Conservation (phyloP, 2,888 invertebrate species). For the Dryomyza anilis region DNA sequence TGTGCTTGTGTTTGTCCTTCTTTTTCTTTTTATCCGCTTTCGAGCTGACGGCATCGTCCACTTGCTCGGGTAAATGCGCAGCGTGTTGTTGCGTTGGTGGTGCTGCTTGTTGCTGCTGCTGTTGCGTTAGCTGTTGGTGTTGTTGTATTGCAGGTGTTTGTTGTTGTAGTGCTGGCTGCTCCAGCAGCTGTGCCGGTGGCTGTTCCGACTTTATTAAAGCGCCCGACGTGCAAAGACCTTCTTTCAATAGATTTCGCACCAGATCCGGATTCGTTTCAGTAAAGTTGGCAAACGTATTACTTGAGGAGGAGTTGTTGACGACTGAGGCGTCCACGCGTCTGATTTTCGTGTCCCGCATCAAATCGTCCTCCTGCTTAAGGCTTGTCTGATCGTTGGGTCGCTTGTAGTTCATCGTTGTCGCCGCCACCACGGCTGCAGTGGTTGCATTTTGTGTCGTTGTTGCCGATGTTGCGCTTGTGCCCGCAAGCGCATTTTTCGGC, state of each 20-base stretch:
- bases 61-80: background rate
- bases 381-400: conserved; percentile 46
- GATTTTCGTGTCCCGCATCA: conserved; percentile 51
- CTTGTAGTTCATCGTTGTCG: too few species aligned
- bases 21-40: conserved; percentile 69
- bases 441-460: too few species aligned
- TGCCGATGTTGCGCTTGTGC: conserved; percentile 37
- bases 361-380: conserved; percentile 49
- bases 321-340: conserved; percentile 49
- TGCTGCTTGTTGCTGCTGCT: too few species aligned
- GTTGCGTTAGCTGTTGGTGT: conserved; percentile 29
- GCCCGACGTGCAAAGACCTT: conserved; percentile 63
- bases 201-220: conserved; percentile 51
- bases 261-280: conserved; percentile 75
- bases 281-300: conserved; percentile 64
- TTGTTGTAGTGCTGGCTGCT: conserved; percentile 42
- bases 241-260: conserved; percentile 74
- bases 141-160: too few species aligned
- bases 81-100: too few species aligned
- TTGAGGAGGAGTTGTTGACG: conserved; percentile 24
- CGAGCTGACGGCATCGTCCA: conserved; percentile 23
- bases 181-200: conserved; percentile 54
- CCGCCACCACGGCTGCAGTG: too few species aligned
- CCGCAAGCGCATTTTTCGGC: conserved; percentile 43
- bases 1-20: conserved; percentile 79